These are phyloP conservation scores for Microctenopoma lineatum DNA, from an alignment of 2,797 vertebrate genomes.

Conservation along the genomic window DNA sequence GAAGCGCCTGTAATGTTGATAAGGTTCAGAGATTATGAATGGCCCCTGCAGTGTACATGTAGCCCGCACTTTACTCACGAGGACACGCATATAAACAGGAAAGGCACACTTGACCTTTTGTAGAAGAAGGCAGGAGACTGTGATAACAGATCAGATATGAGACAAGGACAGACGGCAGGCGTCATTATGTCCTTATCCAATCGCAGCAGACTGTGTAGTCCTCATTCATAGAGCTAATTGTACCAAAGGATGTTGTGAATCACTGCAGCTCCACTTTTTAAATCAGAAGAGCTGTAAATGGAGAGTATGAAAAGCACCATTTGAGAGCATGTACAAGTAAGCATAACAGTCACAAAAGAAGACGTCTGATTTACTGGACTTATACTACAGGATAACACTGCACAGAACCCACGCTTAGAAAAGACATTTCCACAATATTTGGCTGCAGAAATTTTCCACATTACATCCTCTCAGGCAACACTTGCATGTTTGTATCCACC, in stretches of 20 bases:
- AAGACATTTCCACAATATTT: neutral
- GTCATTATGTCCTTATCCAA: conserved; percentile 65
- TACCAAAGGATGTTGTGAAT: conserved; percentile 6
- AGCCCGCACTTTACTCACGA: conserved; percentile 1
- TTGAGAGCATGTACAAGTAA: neutral
- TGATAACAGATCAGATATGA: conserved; percentile 61
- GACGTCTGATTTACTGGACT: neutral
- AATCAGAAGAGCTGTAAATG: conserved; percentile 2
- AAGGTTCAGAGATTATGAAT: neutral
- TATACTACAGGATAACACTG: neutral
- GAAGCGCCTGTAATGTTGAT: neutral
- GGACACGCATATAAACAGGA: conserved; percentile 60
- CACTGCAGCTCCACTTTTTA: neutral
- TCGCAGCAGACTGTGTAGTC: conserved; percentile 44
- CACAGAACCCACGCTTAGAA: neutral
- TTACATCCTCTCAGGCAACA: neutral
- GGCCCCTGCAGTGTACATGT: neutral
- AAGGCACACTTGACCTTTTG: conserved; percentile 51
- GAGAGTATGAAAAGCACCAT: neutral
- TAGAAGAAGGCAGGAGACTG: conserved; percentile 23
- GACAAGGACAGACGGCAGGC: conserved; percentile 48
- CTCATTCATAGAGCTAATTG: conserved; percentile 44
- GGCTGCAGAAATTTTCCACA: conserved; percentile 22
- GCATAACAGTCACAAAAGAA: neutral
- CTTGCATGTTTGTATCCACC: neutral